Evolutionary conservation across 1,140 invertebrate species (phyloP).

Genomic region (Drosophila quadrilineata): DNA sequence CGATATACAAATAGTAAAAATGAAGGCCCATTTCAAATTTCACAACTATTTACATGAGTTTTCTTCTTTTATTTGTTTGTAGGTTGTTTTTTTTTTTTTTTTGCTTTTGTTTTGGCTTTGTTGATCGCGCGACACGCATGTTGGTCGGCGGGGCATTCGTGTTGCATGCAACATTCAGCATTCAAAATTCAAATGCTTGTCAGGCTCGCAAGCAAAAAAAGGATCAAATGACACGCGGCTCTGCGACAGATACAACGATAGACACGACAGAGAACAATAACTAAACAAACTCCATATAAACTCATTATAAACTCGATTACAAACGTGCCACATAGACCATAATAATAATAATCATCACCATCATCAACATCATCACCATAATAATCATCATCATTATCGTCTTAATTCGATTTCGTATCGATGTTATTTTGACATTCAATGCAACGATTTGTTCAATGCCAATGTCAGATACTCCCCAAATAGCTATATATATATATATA

Average conservation of each 20-base stretch:
- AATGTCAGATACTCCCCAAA: no score
- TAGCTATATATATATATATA: background rate
- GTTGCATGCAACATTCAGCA: constrained; percentile 32
- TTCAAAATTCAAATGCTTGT: constrained; percentile 27
- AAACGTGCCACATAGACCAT: constrained; percentile 5
- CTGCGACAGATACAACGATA: background rate
- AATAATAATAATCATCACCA: constrained; percentile 10
- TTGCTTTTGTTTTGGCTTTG: background rate
- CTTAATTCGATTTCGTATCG: no score
- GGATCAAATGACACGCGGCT: constrained; percentile 36
- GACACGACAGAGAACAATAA: background rate
- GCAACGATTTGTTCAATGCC: constrained; percentile 15
- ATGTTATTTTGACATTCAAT: no score
- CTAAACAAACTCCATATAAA: constrained; percentile 5
- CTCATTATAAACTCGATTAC: constrained; percentile 33
- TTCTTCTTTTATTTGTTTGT: background rate
- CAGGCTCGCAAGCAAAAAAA: constrained; percentile 29
- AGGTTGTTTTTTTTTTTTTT: background rate
- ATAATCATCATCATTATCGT: no score
- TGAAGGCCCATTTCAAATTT: background rate
- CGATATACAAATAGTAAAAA: background rate
- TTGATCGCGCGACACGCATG: constrained; percentile 30
- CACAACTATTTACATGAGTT: background rate
- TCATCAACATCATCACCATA: no score
- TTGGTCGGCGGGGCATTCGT: background rate